Conservation (phyloP, 2,113 vertebrate genomes). For the Hemichromis elongatus region DNA sequence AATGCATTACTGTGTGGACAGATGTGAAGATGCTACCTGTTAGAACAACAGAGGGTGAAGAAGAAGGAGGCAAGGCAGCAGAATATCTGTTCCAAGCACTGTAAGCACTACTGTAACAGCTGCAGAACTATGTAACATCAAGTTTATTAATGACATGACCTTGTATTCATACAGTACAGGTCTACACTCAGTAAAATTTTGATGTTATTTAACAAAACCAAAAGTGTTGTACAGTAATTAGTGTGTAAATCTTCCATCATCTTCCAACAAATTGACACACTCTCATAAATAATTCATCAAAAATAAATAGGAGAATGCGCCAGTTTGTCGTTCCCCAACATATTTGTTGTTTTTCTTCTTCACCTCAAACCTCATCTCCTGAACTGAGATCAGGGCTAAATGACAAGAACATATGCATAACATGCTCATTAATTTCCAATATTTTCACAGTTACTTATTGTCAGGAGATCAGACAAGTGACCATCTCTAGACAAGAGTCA, state of each 20-base stretch:
- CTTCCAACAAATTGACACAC: background rate
- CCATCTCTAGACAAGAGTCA: background rate
- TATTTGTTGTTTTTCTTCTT: background rate
- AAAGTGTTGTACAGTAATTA: background rate
- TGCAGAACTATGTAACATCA: background rate
- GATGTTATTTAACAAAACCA: background rate
- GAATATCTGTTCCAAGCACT: background rate
- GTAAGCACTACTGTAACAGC: background rate
- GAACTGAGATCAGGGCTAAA: too few relatives aligned
- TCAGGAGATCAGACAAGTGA: background rate
- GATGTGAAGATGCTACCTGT: constrained; percentile 34
- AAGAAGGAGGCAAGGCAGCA: background rate
- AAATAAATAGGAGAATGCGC: background rate
- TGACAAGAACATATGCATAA: background rate
- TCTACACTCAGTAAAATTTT: background rate
- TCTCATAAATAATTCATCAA: background rate
- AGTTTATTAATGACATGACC: background rate
- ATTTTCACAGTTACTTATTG: background rate
- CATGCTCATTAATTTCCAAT: background rate
- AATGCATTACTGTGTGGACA: constrained; percentile 54
- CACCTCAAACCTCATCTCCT: background rate
- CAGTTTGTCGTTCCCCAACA: background rate
- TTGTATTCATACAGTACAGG: background rate
- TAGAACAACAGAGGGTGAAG: background rate
- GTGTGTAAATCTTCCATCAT: background rate